phyloP scores from a whole-genome alignment of 2,113 vertebrate species.

The Upupa epops region DNA sequence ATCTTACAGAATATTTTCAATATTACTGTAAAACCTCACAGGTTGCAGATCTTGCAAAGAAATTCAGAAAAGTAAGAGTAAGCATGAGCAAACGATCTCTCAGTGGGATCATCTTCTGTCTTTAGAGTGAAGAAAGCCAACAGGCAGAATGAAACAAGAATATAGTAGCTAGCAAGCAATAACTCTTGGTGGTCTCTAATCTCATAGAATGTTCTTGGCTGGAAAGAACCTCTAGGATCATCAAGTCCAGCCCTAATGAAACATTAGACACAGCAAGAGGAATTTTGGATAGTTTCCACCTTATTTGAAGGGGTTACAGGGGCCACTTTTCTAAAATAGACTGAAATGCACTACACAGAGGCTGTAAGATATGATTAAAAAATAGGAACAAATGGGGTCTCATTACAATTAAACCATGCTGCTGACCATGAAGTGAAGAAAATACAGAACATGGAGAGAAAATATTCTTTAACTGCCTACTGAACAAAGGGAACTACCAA shows the following conservation, averaged over 20 bases:
- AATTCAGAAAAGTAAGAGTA: background rate
- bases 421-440: background rate
- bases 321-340: background rate
- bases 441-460: background rate
- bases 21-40: background rate
- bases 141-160: background rate
- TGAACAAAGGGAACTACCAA: background rate
- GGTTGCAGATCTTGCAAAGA: rapidly evolving
- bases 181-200: background rate
- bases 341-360: background rate
- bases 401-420: background rate
- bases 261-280: background rate
- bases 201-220: no score
- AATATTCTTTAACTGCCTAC: background rate
- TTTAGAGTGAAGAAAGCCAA: background rate
- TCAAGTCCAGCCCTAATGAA: no score
- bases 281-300: background rate
- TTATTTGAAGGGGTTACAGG: background rate
- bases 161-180: background rate
- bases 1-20: background rate
- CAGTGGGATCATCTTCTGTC: background rate
- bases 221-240: no score
- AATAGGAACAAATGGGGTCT: background rate
- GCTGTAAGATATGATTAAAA: background rate
- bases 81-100: background rate